These are phyloP conservation scores for Alouatta palliata DNA, from an alignment of 2,113 vertebrate species.

Conservation along the genomic window DNA sequence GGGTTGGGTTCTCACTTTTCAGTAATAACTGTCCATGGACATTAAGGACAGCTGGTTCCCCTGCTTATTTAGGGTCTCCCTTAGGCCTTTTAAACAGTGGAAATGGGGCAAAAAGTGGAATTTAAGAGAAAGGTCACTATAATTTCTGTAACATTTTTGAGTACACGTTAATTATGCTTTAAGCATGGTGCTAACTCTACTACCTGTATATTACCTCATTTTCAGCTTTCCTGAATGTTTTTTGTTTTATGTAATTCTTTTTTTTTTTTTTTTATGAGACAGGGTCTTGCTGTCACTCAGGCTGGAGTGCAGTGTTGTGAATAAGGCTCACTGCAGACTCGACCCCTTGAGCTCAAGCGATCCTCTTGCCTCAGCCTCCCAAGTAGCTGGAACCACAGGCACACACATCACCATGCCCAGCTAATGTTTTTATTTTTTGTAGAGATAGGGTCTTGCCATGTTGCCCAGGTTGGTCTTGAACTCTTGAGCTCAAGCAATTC, in stretches of 20 bases:
- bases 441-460: no score
- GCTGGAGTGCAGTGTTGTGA: no score
- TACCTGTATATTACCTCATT: not conserved
- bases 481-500: no score
- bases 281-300: no score
- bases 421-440: no score
- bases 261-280: not conserved
- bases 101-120: not conserved
- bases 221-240: constrained; percentile 9
- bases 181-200: not conserved
- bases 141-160: constrained; percentile 29
- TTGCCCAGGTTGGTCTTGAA: no score
- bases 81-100: not conserved
- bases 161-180: not conserved
- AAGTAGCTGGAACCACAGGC: no score
- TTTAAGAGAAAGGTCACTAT: constrained; percentile 19
- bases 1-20: not conserved
- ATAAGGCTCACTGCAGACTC: no score
- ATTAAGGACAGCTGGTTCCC: not conserved
- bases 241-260: constrained; percentile 23
- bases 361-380: no score
- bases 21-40: not conserved
- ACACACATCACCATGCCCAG: no score
- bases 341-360: no score
- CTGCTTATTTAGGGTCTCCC: not conserved